Evolutionary conservation across 92 coral and sea anemone species (phyloP).

Genomic region (Paragorgia papillata): DNA sequence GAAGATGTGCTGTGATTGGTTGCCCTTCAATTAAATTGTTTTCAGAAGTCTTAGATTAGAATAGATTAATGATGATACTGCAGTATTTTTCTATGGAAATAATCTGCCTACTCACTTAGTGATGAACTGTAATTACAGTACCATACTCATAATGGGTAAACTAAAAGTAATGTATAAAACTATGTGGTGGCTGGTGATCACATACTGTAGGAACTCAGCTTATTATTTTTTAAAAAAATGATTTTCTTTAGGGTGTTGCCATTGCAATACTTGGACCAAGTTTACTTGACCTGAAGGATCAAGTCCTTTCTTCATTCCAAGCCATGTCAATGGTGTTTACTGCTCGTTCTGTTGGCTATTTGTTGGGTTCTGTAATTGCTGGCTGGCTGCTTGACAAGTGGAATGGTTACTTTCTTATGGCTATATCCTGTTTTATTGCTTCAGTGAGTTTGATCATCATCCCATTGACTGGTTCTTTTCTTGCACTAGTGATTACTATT

Average conservation of each 20-base stretch:
- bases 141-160: too few species aligned
- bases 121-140: too few species aligned
- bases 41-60: too few species aligned
- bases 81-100: too few species aligned
- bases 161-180: too few species aligned
- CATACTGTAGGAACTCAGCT: too few species aligned
- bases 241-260: constrained; percentile 65
- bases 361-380: constrained; percentile 81
- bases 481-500: constrained; percentile 61
- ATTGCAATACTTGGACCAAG: constrained; percentile 90
- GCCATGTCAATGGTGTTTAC: constrained; percentile 85
- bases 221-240: too few species aligned
- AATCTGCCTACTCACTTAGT: too few species aligned
- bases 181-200: too few species aligned
- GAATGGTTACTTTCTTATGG: constrained; percentile 71
- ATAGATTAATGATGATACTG: too few species aligned
- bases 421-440: constrained; percentile 69
- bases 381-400: constrained; percentile 93
- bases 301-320: constrained; percentile 58
- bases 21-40: not conserved
- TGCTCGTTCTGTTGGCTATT: constrained; percentile 82
- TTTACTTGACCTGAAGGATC: constrained; percentile 71
- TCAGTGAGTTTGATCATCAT: constrained; percentile 67
- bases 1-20: not conserved
- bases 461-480: constrained; percentile 65